These are phyloP conservation scores for Pegoplata infirma DNA, from an alignment of 2,888 invertebrate genomes.

Conservation along the genomic window DNA sequence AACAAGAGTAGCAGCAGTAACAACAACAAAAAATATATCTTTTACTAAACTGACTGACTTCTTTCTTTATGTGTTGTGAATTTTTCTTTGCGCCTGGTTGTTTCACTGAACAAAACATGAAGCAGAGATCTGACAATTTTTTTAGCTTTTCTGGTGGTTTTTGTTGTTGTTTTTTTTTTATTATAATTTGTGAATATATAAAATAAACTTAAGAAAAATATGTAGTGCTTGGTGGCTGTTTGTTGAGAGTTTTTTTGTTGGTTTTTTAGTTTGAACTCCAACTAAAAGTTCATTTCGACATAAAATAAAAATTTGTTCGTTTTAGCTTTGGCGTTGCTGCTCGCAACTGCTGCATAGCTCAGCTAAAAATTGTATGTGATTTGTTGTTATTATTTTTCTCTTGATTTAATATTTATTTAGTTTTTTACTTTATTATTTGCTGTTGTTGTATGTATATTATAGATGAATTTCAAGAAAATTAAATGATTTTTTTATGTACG, in stretches of 20 bases:
- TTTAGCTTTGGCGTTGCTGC: background rate
- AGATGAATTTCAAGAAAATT: constrained; percentile 2
- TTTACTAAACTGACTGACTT: constrained; percentile 16
- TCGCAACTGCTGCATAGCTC: constrained; percentile 8
- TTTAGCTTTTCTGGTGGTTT: background rate
- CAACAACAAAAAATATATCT: constrained; percentile 15
- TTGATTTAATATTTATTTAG: constrained; percentile 40
- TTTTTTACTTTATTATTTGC: background rate
- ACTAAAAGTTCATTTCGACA: constrained; percentile 33
- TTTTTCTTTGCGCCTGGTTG: constrained; percentile 50
- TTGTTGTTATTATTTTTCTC: constrained; percentile 24
- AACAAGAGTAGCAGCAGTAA: background rate
- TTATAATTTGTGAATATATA: background rate
- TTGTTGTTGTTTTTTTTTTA: background rate
- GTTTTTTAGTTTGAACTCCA: constrained; percentile 31
- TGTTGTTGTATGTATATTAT: background rate
- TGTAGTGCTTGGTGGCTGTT: no score
- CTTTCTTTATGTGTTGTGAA: background rate
- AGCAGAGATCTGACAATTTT: constrained; percentile 40
- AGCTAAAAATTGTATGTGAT: background rate
- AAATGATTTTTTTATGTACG: background rate
- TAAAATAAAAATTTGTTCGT: constrained; percentile 14
- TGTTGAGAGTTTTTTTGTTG: constrained; percentile 16
- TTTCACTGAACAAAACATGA: constrained; percentile 46
- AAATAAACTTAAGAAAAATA: background rate